Percentiles rank a stretch among this genome's conserved stretches.
These are phyloP conservation scores for Neoaliturus tenellus DNA, from an alignment of 2,888 invertebrate genomes.

Conservation along the genomic window DNA sequence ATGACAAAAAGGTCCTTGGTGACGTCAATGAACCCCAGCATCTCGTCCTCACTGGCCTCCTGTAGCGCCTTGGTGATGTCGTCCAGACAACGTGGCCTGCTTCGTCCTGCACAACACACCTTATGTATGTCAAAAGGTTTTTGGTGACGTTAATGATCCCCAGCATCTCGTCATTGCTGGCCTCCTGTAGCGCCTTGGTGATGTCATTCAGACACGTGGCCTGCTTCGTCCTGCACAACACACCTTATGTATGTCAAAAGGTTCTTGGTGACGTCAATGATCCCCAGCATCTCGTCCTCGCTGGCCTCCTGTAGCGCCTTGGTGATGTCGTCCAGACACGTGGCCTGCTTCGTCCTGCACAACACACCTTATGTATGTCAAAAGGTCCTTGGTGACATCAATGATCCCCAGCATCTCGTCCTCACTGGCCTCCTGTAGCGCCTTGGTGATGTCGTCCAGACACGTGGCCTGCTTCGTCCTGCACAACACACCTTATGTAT, in stretches of 20 bases:
- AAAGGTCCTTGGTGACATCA: constrained; percentile 83
- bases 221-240: constrained; percentile 75
- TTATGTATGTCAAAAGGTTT: too few species aligned
- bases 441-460: constrained; percentile 79
- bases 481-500: too few species aligned
- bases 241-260: too few species aligned
- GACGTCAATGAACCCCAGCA: constrained; percentile 81
- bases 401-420: constrained; percentile 78
- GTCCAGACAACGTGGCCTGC: constrained; percentile 78
- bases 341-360: constrained; percentile 76
- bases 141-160: constrained; percentile 83
- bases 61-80: constrained; percentile 79
- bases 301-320: constrained; percentile 76
- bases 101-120: too few species aligned
- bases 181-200: constrained; percentile 77
- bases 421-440: constrained; percentile 77
- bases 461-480: constrained; percentile 76
- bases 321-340: constrained; percentile 80
- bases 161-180: constrained; percentile 76
- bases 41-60: constrained; percentile 75
- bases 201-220: constrained; percentile 79
- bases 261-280: constrained; percentile 83
- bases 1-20: constrained; percentile 84
- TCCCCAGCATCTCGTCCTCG: constrained; percentile 77
- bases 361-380: too few species aligned